Conservation (phyloP, 2,888 invertebrate genomes). For the Archaeoteleia sp. region DNA sequence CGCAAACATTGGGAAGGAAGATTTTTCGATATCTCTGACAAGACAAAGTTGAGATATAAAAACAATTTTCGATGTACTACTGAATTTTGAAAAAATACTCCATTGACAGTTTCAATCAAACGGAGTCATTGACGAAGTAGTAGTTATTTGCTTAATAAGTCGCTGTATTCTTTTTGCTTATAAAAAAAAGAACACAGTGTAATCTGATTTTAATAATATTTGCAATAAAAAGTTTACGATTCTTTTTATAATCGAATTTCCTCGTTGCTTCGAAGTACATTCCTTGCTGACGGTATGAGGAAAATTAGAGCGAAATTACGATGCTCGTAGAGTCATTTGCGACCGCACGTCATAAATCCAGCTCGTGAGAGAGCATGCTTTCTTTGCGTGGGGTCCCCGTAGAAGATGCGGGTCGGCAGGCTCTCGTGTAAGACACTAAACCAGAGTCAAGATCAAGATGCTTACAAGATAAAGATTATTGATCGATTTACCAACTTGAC, state of each 20-base stretch:
- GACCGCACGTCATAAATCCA: conserved; percentile 57
- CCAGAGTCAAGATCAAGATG: conserved; percentile 49
- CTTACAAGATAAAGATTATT: conserved; percentile 51
- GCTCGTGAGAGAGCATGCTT: conserved; percentile 64
- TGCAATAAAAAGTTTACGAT: no score
- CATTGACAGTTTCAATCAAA: conserved; percentile 31
- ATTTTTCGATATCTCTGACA: conserved; percentile 33
- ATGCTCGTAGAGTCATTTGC: conserved; percentile 14
- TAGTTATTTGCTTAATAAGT: no score
- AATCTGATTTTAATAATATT: no score
- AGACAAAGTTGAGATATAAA: conserved; percentile 25
- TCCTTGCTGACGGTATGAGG: neutral
- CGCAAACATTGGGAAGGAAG: conserved; percentile 41
- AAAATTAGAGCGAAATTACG: neutral
- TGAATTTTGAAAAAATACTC: conserved; percentile 31
- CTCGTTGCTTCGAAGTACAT: neutral
- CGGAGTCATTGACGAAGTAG: neutral
- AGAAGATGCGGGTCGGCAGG: conserved; percentile 62
- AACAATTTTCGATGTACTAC: conserved; percentile 38
- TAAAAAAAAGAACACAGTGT: no score
- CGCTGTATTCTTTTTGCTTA: no score
- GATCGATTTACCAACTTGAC: conserved; percentile 49
- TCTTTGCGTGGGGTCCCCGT: conserved; percentile 68
- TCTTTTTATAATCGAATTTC: no score
- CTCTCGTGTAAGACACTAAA: conserved; percentile 53